Evolutionary conservation across 1,140 invertebrate genomes (phyloP).

Genomic region (Wasmannia auropunctata): DNA sequence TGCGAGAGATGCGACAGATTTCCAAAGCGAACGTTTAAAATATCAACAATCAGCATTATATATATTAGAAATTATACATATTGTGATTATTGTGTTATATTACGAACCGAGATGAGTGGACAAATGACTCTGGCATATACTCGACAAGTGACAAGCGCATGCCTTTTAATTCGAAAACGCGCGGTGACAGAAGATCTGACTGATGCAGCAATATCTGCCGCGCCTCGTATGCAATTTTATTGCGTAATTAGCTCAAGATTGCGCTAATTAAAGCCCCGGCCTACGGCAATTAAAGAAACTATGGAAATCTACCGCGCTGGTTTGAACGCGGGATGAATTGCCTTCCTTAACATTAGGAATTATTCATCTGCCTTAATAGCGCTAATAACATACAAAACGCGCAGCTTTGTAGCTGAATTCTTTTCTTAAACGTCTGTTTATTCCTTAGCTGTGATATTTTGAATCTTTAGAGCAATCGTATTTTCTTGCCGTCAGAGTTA

Average conservation of each 20-base stretch:
- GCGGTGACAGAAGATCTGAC: not conserved
- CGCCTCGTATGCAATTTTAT: not conserved
- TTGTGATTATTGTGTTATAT: no score
- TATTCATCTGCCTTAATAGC: not conserved
- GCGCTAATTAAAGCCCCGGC: not conserved
- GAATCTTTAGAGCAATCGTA: not conserved
- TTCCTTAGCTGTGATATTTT: not conserved
- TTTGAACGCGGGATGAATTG: not conserved
- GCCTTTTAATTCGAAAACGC: not conserved
- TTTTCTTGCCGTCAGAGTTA: not conserved
- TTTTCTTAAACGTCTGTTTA: not conserved
- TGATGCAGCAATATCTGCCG: constrained; percentile 1
- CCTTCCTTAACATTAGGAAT: constrained; percentile 1
- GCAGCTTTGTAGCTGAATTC: not conserved
- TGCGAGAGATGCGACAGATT: not conserved
- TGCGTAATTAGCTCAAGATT: constrained; percentile 34
- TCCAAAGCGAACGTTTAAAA: not conserved
- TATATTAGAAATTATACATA: not conserved
- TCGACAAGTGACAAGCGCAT: not conserved
- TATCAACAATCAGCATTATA: not conserved
- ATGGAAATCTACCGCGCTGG: constrained; percentile 3
- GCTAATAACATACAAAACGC: constrained; percentile 2
- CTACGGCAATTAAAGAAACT: not conserved
- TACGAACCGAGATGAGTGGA: constrained; percentile 9
- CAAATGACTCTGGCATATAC: not conserved